These are phyloP conservation scores for Hiodon tergisus DNA, from an alignment of 2,113 vertebrate genomes.

Conservation along the genomic window DNA sequence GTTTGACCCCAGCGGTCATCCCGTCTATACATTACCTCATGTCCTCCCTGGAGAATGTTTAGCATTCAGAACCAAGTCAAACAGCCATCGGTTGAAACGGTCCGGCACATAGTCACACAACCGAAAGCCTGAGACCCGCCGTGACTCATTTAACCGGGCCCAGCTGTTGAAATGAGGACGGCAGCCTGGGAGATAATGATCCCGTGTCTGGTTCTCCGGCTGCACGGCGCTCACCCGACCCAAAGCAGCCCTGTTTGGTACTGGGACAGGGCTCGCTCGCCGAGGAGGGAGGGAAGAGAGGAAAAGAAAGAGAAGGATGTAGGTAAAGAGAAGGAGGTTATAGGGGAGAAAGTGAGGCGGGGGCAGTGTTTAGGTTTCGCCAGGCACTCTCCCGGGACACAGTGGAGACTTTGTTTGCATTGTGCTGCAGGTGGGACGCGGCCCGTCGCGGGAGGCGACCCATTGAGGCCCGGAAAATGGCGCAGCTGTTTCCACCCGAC, in stretches of 20 bases:
- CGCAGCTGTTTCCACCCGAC: constrained; percentile 36
- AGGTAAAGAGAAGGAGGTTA: neutral
- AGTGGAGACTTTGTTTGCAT: constrained; percentile 1
- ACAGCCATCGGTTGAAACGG: neutral
- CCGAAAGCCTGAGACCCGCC: neutral
- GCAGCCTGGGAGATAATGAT: neutral
- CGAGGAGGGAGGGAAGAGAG: neutral
- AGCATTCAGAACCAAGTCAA: neutral
- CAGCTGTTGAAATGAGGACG: neutral
- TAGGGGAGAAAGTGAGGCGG: neutral
- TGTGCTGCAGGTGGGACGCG: constrained; percentile 42
- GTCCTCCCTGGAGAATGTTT: neutral
- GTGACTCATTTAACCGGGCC: neutral
- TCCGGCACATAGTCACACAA: neutral
- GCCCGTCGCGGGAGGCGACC: constrained; percentile 14
- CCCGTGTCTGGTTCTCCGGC: neutral
- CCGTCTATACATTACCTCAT: constrained; percentile 19
- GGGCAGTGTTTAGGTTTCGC: constrained; percentile 15
- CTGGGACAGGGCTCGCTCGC: neutral
- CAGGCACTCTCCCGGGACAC: neutral
- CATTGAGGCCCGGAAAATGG: constrained; percentile 19
- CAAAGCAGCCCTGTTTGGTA: neutral
- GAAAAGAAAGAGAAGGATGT: neutral
- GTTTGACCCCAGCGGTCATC: constrained; percentile 31
- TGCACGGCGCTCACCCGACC: neutral